Evolutionary conservation across 2,797 vertebrate genomes (phyloP).

Genomic region (Perodicticus potto): DNA sequence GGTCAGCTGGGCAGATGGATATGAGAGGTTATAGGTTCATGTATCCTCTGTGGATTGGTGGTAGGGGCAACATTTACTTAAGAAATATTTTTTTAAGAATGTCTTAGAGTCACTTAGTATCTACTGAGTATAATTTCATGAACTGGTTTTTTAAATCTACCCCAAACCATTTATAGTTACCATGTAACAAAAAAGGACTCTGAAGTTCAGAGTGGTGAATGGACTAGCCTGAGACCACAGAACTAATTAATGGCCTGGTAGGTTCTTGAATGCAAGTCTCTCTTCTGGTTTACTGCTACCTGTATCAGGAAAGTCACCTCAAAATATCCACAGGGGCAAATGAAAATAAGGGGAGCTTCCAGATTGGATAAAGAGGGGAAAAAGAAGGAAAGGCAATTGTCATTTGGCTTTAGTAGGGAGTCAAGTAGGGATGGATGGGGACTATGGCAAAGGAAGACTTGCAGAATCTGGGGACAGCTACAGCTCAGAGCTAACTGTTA

Average conservation of each 20-base stretch:
- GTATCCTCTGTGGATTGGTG: neutral
- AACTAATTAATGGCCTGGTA: neutral
- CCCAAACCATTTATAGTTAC: neutral
- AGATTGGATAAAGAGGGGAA: neutral
- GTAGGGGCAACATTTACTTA: neutral
- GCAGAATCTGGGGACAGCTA: neutral
- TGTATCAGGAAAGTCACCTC: neutral
- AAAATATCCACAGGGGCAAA: neutral
- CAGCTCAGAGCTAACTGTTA: neutral
- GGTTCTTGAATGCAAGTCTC: neutral
- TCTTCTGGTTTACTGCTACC: neutral
- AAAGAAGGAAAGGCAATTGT: neutral
- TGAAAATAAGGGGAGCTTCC: neutral
- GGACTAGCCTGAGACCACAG: neutral
- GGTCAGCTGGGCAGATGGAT: neutral
- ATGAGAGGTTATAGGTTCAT: neutral
- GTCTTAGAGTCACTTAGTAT: slow-evolving; percentile 14
- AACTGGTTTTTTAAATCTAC: neutral
- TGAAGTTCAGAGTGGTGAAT: neutral
- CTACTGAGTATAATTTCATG: neutral
- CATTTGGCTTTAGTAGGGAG: neutral
- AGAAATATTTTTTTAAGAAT: neutral
- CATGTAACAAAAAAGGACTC: neutral
- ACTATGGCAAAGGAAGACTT: neutral
- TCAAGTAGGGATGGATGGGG: neutral